Conservation (phyloP, 2,888 invertebrate species). For the Osmoderma eremita region DNA sequence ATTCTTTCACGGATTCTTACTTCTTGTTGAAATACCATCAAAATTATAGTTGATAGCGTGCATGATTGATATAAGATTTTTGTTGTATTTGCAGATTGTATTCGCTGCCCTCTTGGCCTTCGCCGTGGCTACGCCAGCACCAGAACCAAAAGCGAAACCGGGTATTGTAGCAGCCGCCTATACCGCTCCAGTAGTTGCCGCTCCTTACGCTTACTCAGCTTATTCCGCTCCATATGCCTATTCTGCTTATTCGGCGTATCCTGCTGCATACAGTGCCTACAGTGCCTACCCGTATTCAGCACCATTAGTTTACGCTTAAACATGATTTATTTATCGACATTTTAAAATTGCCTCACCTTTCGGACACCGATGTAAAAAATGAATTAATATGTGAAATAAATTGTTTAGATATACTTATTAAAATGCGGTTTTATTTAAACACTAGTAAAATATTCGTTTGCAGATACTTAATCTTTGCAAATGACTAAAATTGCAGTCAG, state of each 20-base stretch:
- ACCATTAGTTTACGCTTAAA: constrained; percentile 38
- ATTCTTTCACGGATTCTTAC: too few relatives aligned
- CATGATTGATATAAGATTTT: constrained; percentile 3
- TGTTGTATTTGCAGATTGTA: constrained; percentile 60
- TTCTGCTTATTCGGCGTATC: constrained; percentile 35
- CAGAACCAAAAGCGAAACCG: constrained; percentile 59
- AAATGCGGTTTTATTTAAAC: too few relatives aligned
- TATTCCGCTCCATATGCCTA: constrained; percentile 51
- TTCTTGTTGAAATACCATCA: too few relatives aligned
- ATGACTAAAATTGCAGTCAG: too few relatives aligned
- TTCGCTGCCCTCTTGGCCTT: constrained; percentile 65
- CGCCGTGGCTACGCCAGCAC: constrained; percentile 63
- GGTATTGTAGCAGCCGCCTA: constrained; percentile 47
- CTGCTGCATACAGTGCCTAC: constrained; percentile 50
- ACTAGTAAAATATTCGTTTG: too few relatives aligned
- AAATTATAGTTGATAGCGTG: not conserved
- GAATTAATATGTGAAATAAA: too few relatives aligned
- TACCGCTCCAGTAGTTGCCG: constrained; percentile 48
- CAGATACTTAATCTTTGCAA: too few relatives aligned
- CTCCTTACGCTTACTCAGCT: constrained; percentile 45
- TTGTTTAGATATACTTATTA: too few relatives aligned
- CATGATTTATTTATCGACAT: not conserved
- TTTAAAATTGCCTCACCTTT: constrained; percentile 6
- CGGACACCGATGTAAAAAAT: not conserved
- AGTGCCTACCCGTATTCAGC: constrained; percentile 48